phyloP scores from a whole-genome alignment of 2,888 invertebrate species.

The Heliconius charithonia region DNA sequence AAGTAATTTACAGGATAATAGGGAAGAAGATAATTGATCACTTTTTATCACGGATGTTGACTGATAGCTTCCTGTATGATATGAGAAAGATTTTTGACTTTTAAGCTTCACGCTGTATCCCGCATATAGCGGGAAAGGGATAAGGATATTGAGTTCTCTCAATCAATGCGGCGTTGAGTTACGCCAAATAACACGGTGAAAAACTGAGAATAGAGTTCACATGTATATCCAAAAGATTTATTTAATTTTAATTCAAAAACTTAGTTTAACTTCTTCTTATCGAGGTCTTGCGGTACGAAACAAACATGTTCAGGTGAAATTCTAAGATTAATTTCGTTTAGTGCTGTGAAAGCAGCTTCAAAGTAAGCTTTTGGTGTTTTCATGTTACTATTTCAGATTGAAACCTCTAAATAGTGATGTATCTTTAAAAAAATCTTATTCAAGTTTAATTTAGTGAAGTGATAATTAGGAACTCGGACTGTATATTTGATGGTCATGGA shows the following conservation, averaged over 20 bases:
- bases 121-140: not conserved
- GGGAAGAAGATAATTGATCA: constrained; percentile 48
- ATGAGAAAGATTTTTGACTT: constrained; percentile 50
- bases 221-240: not conserved
- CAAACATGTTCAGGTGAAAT: constrained; percentile 12
- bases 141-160: not conserved
- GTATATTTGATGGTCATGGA: not conserved
- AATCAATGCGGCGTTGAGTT: not conserved
- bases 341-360: constrained; percentile 15
- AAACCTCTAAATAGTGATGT: constrained; percentile 4
- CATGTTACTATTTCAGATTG: not conserved
- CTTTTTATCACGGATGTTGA: constrained; percentile 58
- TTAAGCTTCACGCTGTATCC: not conserved
- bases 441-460: not conserved
- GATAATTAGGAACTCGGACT: not conserved
- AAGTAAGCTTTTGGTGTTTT: constrained; percentile 12
- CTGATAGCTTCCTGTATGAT: constrained; percentile 58
- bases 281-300: constrained; percentile 8
- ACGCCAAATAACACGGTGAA: not conserved
- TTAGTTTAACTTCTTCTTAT: not conserved
- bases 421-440: not conserved
- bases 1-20: constrained; percentile 39
- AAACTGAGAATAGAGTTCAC: not conserved
- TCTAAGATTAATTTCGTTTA: constrained; percentile 14
- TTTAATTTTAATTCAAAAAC: not conserved